phyloP scores from a whole-genome alignment of 1,140 invertebrate genomes.

The Caenorhabditis briggsae region DNA sequence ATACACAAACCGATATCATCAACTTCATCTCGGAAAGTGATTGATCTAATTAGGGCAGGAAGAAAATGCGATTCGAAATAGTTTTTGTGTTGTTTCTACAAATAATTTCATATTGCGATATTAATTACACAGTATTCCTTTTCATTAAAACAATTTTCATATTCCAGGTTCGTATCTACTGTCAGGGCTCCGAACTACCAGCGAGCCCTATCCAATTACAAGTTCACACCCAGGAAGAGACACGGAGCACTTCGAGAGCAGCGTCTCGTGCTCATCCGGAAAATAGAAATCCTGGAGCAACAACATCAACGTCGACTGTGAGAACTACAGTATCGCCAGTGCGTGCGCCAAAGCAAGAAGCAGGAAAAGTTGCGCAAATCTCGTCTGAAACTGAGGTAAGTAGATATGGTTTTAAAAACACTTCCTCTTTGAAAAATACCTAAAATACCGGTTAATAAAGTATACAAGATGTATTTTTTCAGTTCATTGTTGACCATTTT shows the following conservation, averaged over 20 bases:
- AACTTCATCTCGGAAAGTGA: constrained; percentile 14
- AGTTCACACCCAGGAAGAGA: constrained; percentile 64
- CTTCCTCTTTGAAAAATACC: too few relatives aligned
- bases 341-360: not conserved
- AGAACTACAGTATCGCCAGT: constrained; percentile 20
- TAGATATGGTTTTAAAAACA: too few relatives aligned
- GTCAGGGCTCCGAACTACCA: constrained; percentile 67
- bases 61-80: not conserved
- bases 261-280: constrained; percentile 39
- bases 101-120: too few relatives aligned
- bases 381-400: constrained; percentile 36
- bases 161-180: constrained; percentile 69
- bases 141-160: not conserved
- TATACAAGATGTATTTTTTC: too few relatives aligned
- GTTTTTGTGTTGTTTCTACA: not conserved
- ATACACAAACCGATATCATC: not conserved
- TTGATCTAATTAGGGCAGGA: constrained; percentile 45
- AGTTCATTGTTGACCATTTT: too few relatives aligned
- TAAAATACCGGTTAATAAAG: too few relatives aligned
- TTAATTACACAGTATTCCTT: too few relatives aligned
- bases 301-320: not conserved
- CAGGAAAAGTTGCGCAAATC: not conserved
- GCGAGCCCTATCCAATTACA: constrained; percentile 65
- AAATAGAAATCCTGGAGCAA: constrained; percentile 1
- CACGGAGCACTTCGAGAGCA: constrained; percentile 55